These are phyloP conservation scores for Eurytoma californica DNA, from an alignment of 2,888 invertebrate genomes.

Conservation along the genomic window DNA sequence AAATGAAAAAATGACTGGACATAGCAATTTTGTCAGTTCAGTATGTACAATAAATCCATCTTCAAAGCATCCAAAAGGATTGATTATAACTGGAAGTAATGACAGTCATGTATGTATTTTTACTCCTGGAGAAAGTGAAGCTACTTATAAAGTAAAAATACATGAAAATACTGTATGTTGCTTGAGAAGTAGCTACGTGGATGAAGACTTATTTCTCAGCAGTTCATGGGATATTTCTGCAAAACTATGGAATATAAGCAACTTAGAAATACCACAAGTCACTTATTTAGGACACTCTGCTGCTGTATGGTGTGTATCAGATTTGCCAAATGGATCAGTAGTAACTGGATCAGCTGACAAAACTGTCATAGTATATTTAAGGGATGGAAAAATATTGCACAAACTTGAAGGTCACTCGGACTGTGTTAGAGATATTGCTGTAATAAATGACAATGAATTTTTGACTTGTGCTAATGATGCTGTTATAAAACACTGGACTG, in stretches of 20 bases:
- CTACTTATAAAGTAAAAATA: slow-evolving; percentile 84
- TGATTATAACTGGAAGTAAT: slow-evolving; percentile 92
- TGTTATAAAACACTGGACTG: slow-evolving; percentile 88
- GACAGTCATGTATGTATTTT: slow-evolving; percentile 90
- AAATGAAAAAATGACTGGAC: slow-evolving; percentile 84
- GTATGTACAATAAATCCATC: slow-evolving; percentile 86
- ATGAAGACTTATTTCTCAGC: slow-evolving; percentile 80
- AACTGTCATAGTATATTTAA: slow-evolving; percentile 89
- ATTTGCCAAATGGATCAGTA: slow-evolving; percentile 79
- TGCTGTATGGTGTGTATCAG: slow-evolving; percentile 90
- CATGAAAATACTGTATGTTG: slow-evolving; percentile 85
- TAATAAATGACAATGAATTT: slow-evolving; percentile 84
- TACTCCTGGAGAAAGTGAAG: slow-evolving; percentile 81
- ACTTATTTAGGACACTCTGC: slow-evolving; percentile 75
- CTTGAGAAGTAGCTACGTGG: slow-evolving; percentile 74
- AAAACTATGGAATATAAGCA: slow-evolving; percentile 85
- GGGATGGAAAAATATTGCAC: slow-evolving; percentile 76
- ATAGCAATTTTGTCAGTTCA: slow-evolving; percentile 90
- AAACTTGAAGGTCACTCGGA: slow-evolving; percentile 88
- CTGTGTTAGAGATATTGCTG: slow-evolving; percentile 89
- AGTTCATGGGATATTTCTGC: slow-evolving; percentile 96
- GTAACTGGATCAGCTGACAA: slow-evolving; percentile 96
- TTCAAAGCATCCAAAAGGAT: slow-evolving; percentile 83
- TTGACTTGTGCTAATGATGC: slow-evolving; percentile 96
- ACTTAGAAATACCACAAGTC: slow-evolving; percentile 68